Evolutionary conservation across 2,888 invertebrate genomes (phyloP), one percentile per base, ranked within the genome.

Genomic region (Caenorhabditis becei): DNA sequence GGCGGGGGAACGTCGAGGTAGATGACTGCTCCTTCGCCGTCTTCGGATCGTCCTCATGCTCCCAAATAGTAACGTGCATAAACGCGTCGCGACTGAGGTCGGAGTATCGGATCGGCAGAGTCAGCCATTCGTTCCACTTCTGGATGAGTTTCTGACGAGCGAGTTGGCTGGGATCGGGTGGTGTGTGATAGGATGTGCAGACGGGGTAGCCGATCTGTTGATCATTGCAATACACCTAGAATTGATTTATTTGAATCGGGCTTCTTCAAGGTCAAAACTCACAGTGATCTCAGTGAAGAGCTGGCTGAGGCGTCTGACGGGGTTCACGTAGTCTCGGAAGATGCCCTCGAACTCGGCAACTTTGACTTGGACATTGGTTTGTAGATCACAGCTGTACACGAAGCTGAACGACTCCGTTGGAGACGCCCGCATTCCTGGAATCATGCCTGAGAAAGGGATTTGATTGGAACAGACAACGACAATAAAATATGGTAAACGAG

Each of bases 11-110:
- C 14, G 80, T 77, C 0, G 65, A 35, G 11, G 51, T 53, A 14
- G 26, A 28, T 2, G 54, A n/a, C 18, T 35, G 20, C 2, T 56
- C 32, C 7, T 61, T 59, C 18, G 11, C 54, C 0, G 16, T 14
- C 11, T 24, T 37, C 14, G 56, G 20, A 35, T 69, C 69, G 16
- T 74, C 66, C 2, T 84, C 83, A 8, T 80, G 58, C 54, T 88
- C 88, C 89, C 89, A 90, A 28, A 90, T 53, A 0, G 88, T 83
- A 20, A 90, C 75, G 71, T 88, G 88, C n/a, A 90, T 23, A 61
- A 88, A 85, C 7, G 90, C 83, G 71, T 90, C 89, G 1, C 87
- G 77, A 20, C 83, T 84, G n/a, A 90, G 71, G 53, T 90, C 90
- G 16, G 81, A 83, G 75, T 90, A 90, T 28, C 86, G 69, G 24